Conservation (phyloP, 2,888 invertebrate species). For the Helleia helle region DNA sequence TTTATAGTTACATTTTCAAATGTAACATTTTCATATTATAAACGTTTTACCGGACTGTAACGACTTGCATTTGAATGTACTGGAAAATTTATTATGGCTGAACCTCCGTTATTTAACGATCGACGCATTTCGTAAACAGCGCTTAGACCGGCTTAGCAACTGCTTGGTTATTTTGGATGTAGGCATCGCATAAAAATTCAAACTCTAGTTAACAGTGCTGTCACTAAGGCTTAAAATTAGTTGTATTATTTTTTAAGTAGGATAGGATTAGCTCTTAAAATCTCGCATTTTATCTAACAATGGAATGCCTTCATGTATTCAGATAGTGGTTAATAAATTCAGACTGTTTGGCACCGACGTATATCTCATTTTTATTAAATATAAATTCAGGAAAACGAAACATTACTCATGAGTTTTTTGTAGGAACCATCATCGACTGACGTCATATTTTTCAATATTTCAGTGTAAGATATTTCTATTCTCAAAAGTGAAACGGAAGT, state of each 20-base stretch:
- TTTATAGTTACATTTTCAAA: too few relatives aligned
- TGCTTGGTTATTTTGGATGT: slow-evolving; percentile 22
- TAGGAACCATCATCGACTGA: slow-evolving; percentile 23
- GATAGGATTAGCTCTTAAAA: slow-evolving; percentile 12
- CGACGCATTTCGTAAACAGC: slow-evolving; percentile 19
- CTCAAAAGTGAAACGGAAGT: slow-evolving; percentile 10
- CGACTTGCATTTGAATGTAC: slow-evolving; percentile 7
- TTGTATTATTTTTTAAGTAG: slow-evolving; percentile 14
- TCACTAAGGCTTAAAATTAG: slow-evolving; percentile 10
- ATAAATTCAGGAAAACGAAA: slow-evolving; percentile 19
- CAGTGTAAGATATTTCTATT: slow-evolving; percentile 16
- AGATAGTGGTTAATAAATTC: slow-evolving; percentile 8
- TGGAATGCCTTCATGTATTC: slow-evolving; percentile 1
- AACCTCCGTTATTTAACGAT: slow-evolving; percentile 16
- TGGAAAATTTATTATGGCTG: slow-evolving; percentile 12
- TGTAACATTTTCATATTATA: slow-evolving; percentile 4
- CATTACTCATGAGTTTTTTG: slow-evolving; percentile 26
- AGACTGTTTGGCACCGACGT: slow-evolving; percentile 8
- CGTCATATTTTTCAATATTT: slow-evolving; percentile 19
- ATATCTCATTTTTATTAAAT: slow-evolving; percentile 9
- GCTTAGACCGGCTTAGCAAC: slow-evolving; percentile 20
- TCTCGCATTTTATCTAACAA: slow-evolving; percentile 11
- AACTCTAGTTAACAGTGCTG: slow-evolving; percentile 11
- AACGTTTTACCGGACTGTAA: slow-evolving; percentile 5
- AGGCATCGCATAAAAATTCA: slow-evolving; percentile 11